Base-by-base conservation (phyloP, 2,797 vertebrate genomes). In the Acanthurus leucopareius region DNA sequence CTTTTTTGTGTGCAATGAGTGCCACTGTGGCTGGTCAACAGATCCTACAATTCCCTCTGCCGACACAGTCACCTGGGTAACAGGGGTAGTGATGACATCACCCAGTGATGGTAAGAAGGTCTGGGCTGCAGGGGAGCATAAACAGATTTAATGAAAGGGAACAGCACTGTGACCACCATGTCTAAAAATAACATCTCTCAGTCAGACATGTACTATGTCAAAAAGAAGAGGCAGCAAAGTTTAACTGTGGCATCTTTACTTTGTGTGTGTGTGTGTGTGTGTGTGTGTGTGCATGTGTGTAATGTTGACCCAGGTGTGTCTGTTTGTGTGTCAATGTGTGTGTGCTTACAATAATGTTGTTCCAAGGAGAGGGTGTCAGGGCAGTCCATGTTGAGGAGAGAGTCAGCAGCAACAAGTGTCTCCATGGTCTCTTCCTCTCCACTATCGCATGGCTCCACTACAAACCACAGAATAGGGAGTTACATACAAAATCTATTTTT, bases 351-450 rank as follows among this genome's bases (percentile, higher is more conserved):
- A 81, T 96, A 93, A 90, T 96, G 96, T 69, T 97, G 96, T 79
- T 98, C 97, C 85, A 98, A 79, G 10, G 93, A 87, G 82, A 97
- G 90, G 7, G 94, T 88, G 73, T 95, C 95, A 47, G 97, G 93
- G 61, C 97, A 97, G 87, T 99, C 98, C 96, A 98, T 97, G 87
- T 96, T 97, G 65, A 99, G 97, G 75, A 99, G 95, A 0, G 97
- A 97, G 88, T 98, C 97, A 10, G 97, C 96, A 73, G 97, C 97
- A 89, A 98, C 97, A 1, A 98, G 97, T 14, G 96, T 98, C 94
- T 98, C 97, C 95, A 98, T 97, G 54, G 95, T 97, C 83, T 99
- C 97, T 32, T 95, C 94, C 82, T 97, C 96, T 65, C 94, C 97
- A 87, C 95, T 97, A 69, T 97, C 96, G 94, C 95, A 97, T 67